Evolutionary conservation across 1,140 invertebrate species (phyloP), one percentile per base, ranked within the genome.

Genomic region (Saccostrea echinata): DNA sequence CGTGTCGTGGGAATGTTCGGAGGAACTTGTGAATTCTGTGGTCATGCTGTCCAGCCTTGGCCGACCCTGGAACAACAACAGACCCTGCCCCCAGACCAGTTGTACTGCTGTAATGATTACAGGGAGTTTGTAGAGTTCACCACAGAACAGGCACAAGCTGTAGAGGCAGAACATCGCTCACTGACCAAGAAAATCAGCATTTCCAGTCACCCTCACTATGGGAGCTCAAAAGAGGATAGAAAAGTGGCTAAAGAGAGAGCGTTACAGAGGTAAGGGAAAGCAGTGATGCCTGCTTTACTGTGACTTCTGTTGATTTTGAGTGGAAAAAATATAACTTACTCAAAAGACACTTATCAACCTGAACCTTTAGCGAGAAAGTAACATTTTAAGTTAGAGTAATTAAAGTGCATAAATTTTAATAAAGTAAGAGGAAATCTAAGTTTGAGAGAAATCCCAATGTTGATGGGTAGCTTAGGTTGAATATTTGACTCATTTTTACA

Each of bases 21-120:
- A 21, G 94, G 93, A 12, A 88, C 84, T 0, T 95, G 94, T 89
- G 93, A 95, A 86, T 95, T 95, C 89, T 95, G 94, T 90, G 88
- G 88, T 21, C 90, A 93, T 27, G 87, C 90, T 21, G 93, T 94
- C 13, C 92, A 93, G 84, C 92, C 92, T 13, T 95, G 94, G 89
- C 94, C 94, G 3, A 92, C 92, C 11, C 21, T 94, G 12, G 92
- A 93, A 43, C 91, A 94, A 51, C 93, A 94, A 86, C 84, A 92
- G 64, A 87, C 82, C 13, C 64, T 91, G 11, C 89, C 93, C 18
- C 93, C 94, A 53, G 91, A 94, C 21, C 88, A 92, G 55, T 85
- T 95, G 53, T 95, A 94, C 87, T 95, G 94, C 84, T 95, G 94
- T 90, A 92, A 93, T 53, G 90, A 93, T 8, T 95, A 94, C 85